These are phyloP conservation scores for Amphiprion clarkii DNA, from an alignment of 2,797 vertebrate genomes.

Conservation along the genomic window DNA sequence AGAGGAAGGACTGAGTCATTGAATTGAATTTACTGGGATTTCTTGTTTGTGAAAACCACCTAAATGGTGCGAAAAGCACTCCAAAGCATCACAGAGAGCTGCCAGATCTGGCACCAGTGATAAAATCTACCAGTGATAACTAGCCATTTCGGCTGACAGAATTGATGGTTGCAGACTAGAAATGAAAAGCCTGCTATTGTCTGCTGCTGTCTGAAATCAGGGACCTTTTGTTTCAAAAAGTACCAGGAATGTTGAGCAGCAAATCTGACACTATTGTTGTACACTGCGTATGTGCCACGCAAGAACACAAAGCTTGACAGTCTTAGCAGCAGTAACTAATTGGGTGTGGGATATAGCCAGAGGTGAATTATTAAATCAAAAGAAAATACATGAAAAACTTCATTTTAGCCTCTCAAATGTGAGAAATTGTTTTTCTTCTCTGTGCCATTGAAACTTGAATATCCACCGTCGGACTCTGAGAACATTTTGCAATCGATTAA, in stretches of 20 bases:
- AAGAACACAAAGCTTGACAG: neutral
- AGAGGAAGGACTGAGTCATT: neutral
- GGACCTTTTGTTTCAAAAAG: conserved; percentile 10
- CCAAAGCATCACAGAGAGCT: neutral
- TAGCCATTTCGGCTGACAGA: neutral
- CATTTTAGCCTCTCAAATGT: neutral
- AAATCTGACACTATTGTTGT: neutral
- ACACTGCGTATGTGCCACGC: neutral
- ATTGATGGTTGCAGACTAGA: neutral
- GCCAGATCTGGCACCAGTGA: conserved; percentile 8
- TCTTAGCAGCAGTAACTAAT: neutral
- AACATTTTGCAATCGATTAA: neutral
- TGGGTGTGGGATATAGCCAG: neutral
- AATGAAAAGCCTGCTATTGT: neutral
- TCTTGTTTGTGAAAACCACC: neutral
- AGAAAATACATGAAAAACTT: neutral
- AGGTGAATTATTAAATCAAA: neutral
- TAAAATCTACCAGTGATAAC: conserved; percentile 1
- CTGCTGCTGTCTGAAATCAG: conserved; percentile 9
- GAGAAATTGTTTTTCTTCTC: neutral
- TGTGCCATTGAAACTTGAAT: too few species aligned
- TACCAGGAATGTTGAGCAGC: neutral
- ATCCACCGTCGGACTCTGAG: neutral
- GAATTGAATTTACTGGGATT: neutral
- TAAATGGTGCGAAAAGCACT: neutral